Percentiles rank a stretch among this genome's conserved stretches.
Conservation (phyloP, 2,888 invertebrate genomes). For the Helleia helle region DNA sequence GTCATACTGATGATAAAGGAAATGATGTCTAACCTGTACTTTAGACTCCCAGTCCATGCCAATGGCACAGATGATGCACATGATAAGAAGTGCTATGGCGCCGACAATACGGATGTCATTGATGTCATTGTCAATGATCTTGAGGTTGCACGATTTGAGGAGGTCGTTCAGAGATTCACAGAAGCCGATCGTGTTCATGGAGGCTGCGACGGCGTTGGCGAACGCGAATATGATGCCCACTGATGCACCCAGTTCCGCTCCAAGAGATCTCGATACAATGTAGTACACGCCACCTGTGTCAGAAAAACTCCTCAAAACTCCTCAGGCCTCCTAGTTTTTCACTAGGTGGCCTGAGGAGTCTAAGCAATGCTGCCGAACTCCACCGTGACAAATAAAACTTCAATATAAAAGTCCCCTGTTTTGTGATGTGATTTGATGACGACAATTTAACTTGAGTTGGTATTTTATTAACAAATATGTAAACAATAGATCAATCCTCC, state of each 20-base stretch:
- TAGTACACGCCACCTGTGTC: slow-evolving; percentile 93
- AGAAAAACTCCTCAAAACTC: too few relatives aligned
- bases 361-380: too few relatives aligned
- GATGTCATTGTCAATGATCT: slow-evolving; percentile 77
- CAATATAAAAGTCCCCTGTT: too few relatives aligned
- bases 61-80: slow-evolving; percentile 86
- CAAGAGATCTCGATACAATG: slow-evolving; percentile 91
- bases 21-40: slow-evolving; percentile 78
- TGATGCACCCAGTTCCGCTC: slow-evolving; percentile 95
- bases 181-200: slow-evolving; percentile 95
- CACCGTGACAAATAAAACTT: too few relatives aligned
- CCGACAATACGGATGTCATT: slow-evolving; percentile 88
- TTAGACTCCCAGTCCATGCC: slow-evolving; percentile 95
- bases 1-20: too few relatives aligned
- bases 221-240: slow-evolving; percentile 94
- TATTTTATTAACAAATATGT: too few relatives aligned
- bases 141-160: slow-evolving; percentile 68
- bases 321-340: too few relatives aligned
- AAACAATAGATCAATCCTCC: too few relatives aligned
- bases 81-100: slow-evolving; percentile 77
- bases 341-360: too few relatives aligned
- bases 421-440: too few relatives aligned
- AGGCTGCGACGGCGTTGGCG: slow-evolving; percentile 92
- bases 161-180: slow-evolving; percentile 87
- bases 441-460: too few relatives aligned